phyloP scores from a whole-genome alignment of 2,797 vertebrate species.

The Euthynnus affinis region DNA sequence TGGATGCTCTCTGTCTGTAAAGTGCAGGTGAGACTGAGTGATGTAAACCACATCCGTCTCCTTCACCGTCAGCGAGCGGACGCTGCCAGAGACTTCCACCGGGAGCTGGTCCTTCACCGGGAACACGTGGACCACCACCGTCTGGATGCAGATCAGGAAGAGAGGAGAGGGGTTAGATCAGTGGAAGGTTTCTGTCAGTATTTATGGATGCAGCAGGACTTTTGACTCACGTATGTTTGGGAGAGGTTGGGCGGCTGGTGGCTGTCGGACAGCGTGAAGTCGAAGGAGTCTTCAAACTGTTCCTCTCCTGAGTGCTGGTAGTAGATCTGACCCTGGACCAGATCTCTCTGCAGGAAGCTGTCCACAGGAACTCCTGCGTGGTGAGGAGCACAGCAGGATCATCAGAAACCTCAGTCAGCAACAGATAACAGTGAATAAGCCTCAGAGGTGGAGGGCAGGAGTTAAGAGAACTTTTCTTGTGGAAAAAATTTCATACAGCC shows the following conservation, averaged over 20 bases:
- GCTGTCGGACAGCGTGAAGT: constrained; percentile 84
- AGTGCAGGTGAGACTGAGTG: constrained; percentile 83
- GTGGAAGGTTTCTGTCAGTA: neutral
- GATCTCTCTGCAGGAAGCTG: constrained; percentile 84
- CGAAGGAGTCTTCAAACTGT: constrained; percentile 83
- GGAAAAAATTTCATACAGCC: no score
- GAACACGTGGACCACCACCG: constrained; percentile 80
- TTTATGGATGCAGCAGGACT: neutral
- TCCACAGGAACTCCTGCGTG: constrained; percentile 74
- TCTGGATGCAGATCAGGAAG: no score
- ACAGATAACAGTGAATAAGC: no score
- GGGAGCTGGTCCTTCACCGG: constrained; percentile 87
- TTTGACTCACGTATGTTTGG: constrained; percentile 76
- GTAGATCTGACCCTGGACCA: constrained; percentile 84
- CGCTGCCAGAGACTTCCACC: constrained; percentile 74
- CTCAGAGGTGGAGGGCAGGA: no score
- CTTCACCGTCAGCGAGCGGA: constrained; percentile 81
- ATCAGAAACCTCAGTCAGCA: neutral
- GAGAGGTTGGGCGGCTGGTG: constrained; percentile 85
- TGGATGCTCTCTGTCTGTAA: constrained; percentile 83
- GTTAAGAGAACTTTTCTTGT: no score
- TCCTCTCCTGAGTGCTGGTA: constrained; percentile 85
- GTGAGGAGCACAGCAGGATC: neutral
- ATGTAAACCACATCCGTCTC: constrained; percentile 86
- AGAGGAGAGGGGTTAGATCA: neutral